A percentile compares a stretch with the other conserved stretches of the same genome.
These are phyloP conservation scores for Aphaenogaster rudis DNA, from an alignment of 1,140 invertebrate species.

Conservation along the genomic window DNA sequence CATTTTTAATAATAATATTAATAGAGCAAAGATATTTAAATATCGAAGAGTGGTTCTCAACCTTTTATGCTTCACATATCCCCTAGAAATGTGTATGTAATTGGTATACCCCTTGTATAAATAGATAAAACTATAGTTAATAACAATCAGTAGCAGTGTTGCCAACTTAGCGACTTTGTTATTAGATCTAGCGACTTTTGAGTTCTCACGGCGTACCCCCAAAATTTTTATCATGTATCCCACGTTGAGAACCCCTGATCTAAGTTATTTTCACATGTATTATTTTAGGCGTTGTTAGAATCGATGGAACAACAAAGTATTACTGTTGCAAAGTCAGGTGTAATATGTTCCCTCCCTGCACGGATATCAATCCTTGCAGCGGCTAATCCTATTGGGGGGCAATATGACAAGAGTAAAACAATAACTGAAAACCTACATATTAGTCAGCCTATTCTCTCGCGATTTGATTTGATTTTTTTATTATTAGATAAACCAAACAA, in stretches of 20 bases:
- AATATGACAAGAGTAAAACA: constrained; percentile 95
- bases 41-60: background rate
- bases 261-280: constrained; percentile 79
- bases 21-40: background rate
- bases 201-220: too few relatives aligned
- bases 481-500: constrained; percentile 94
- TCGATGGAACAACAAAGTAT: constrained; percentile 98
- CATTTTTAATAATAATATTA: background rate
- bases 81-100: too few relatives aligned
- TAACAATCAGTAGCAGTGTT: too few relatives aligned
- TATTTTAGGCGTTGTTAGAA: constrained; percentile 91
- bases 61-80: too few relatives aligned
- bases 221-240: too few relatives aligned
- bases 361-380: constrained; percentile 95
- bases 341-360: constrained; percentile 93
- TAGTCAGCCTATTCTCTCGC: constrained; percentile 93
- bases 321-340: constrained; percentile 96
- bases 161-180: too few relatives aligned
- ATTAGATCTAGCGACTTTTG: too few relatives aligned
- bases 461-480: constrained; percentile 98
- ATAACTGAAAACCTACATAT: constrained; percentile 97
- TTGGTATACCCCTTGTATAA: too few relatives aligned
- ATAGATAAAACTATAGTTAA: too few relatives aligned
- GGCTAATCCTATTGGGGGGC: constrained; percentile 96
- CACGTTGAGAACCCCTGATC: too few relatives aligned